Conservation (phyloP, 2,888 invertebrate genomes). For the Erpobdella octoculata region DNA sequence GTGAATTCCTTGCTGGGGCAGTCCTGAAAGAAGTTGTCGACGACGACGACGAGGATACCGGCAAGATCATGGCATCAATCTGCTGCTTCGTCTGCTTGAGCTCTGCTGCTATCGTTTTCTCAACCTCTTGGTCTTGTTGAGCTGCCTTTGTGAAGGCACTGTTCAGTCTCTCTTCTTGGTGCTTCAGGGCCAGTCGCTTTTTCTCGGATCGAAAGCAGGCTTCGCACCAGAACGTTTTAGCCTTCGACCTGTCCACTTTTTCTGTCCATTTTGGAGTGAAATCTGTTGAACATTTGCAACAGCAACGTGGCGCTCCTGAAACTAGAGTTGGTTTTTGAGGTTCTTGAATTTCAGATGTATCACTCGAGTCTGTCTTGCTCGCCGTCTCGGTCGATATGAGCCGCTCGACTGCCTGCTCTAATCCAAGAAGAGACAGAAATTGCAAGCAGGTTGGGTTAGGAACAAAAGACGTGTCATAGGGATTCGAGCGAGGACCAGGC, state of each 20-base stretch:
- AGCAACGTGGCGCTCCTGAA: not conserved
- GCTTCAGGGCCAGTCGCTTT: conserved; percentile 2
- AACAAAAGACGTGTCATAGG: conserved; percentile 15
- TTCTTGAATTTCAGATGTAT: not conserved
- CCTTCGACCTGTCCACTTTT: not conserved
- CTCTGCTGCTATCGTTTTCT: conserved; percentile 15
- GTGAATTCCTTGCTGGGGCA: conserved; percentile 1
- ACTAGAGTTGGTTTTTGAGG: not conserved
- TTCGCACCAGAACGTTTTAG: conserved; percentile 3
- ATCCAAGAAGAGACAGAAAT: conserved; percentile 10
- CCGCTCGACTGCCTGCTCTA: conserved; percentile 12
- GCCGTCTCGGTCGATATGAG: not conserved
- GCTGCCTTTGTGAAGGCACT: conserved; percentile 2
- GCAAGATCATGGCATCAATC: conserved; percentile 18
- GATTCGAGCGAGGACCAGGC: conserved; percentile 1
- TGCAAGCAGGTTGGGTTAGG: conserved; percentile 2
- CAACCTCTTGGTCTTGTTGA: conserved; percentile 16
- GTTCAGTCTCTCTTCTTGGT: conserved; percentile 16
- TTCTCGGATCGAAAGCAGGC: conserved; percentile 10
- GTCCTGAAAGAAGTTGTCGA: not conserved
- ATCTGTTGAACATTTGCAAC: conserved; percentile 11
- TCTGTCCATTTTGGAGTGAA: conserved; percentile 17
- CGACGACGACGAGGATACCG: not conserved
- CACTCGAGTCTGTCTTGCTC: not conserved
- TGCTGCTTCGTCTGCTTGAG: conserved; percentile 17